phyloP scores from a whole-genome alignment of 2,113 vertebrate species.

The Gnathonemus echidnorhynchus region DNA sequence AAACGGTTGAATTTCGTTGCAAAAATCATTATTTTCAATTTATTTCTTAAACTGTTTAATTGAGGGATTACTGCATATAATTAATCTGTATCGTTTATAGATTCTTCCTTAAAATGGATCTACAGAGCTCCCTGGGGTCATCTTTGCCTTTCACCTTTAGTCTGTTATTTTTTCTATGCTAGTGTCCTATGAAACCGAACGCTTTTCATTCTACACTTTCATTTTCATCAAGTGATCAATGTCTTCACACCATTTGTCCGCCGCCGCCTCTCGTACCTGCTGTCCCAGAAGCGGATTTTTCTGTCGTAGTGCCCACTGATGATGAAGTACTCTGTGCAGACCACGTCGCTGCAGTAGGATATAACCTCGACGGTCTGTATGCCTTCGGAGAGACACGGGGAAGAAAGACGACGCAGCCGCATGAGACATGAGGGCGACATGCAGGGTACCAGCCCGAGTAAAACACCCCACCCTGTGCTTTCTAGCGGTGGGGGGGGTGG shows the following conservation, averaged over 20 bases:
- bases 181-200: neutral
- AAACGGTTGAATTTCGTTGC: neutral
- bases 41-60: neutral
- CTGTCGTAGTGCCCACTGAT: conserved; percentile 78
- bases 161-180: neutral
- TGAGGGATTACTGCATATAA: neutral
- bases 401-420: neutral
- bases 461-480: neutral
- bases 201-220: neutral
- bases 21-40: neutral
- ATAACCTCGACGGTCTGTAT: conserved; percentile 57
- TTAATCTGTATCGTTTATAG: neutral
- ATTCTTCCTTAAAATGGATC: neutral
- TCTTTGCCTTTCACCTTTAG: neutral
- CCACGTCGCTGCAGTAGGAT: conserved; percentile 77
- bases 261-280: conserved; percentile 54
- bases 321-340: conserved; percentile 68
- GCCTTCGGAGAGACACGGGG: conserved; percentile 47
- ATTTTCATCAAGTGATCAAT: neutral
- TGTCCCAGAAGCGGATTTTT: conserved; percentile 81
- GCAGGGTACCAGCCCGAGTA: neutral
- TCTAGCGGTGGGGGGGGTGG: neutral
- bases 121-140: too few species aligned
- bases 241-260: neutral
- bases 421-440: neutral